These are phyloP conservation scores for Acronicta psi DNA, from an alignment of 2,888 invertebrate genomes.

Conservation along the genomic window DNA sequence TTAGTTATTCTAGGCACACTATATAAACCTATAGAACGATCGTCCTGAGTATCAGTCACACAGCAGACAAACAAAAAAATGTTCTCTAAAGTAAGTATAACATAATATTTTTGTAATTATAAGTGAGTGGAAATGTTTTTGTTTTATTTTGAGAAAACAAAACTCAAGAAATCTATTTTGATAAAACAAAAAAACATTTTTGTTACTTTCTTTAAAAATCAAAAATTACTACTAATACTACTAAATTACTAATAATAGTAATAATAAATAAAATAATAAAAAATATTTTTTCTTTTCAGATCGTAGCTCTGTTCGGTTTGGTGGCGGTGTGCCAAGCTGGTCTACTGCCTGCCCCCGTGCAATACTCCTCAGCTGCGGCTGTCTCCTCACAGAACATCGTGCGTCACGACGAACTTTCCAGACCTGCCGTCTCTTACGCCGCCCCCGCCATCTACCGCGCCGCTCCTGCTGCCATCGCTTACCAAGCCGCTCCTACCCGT, in stretches of 20 bases:
- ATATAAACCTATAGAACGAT: constrained; percentile 59
- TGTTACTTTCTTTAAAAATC: no score
- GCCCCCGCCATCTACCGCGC: constrained; percentile 51
- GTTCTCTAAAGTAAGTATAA: constrained; percentile 74
- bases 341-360: constrained; percentile 67
- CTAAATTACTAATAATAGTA: no score
- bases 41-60: constrained; percentile 57
- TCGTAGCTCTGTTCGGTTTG: constrained; percentile 67
- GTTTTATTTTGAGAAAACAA: not conserved
- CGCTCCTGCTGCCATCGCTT: constrained; percentile 35
- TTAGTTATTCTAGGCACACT: constrained; percentile 47
- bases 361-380: constrained; percentile 68
- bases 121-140: no score
- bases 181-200: no score
- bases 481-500: constrained; percentile 37
- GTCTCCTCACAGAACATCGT: constrained; percentile 65
- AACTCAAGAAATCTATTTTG: not conserved
- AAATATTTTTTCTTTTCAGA: constrained; percentile 62
- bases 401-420: constrained; percentile 65
- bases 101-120: not conserved
- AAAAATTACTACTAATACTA: no score
- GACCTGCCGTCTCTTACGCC: constrained; percentile 45
- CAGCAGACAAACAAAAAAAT: constrained; percentile 66
- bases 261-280: no score
- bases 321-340: constrained; percentile 70